These are phyloP conservation scores for Stercorarius parasiticus DNA, from an alignment of 2,113 vertebrate species.

Conservation along the genomic window DNA sequence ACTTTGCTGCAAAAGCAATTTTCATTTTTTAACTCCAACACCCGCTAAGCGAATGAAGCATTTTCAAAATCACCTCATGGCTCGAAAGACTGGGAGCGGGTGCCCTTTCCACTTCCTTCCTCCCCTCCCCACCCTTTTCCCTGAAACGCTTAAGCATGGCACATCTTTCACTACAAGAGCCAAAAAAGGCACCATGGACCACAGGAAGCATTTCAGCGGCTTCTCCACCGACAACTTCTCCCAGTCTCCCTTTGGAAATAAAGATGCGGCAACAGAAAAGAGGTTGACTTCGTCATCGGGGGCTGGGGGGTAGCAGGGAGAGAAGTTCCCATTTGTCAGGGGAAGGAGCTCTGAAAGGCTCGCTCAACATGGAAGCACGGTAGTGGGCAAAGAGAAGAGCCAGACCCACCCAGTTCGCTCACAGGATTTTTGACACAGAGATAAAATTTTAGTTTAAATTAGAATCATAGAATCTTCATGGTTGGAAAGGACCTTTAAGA, in stretches of 20 bases:
- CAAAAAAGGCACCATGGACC: neutral
- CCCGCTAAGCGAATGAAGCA: slow-evolving; percentile 7
- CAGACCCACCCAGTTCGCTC: neutral
- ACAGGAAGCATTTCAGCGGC: neutral
- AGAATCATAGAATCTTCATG: too few species aligned
- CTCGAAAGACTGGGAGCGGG: neutral
- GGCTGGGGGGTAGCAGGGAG: neutral
- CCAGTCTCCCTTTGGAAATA: neutral
- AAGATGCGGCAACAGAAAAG: neutral
- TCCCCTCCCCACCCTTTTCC: neutral
- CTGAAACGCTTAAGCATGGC: neutral
- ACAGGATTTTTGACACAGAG: neutral
- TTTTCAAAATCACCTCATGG: neutral
- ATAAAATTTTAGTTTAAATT: neutral
- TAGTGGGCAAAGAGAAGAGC: neutral
- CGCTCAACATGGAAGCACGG: fast-evolving
- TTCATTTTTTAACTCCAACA: slow-evolving; percentile 62
- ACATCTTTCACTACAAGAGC: neutral
- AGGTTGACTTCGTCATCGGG: neutral
- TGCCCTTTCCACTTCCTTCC: neutral
- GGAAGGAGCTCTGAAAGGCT: neutral
- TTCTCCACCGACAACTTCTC: neutral
- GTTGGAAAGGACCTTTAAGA: too few species aligned
- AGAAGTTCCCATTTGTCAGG: neutral
- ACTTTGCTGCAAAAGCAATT: slow-evolving; percentile 64